phyloP scores from a whole-genome alignment of 1,140 invertebrate genomes.

The Hormaphis cornu region DNA sequence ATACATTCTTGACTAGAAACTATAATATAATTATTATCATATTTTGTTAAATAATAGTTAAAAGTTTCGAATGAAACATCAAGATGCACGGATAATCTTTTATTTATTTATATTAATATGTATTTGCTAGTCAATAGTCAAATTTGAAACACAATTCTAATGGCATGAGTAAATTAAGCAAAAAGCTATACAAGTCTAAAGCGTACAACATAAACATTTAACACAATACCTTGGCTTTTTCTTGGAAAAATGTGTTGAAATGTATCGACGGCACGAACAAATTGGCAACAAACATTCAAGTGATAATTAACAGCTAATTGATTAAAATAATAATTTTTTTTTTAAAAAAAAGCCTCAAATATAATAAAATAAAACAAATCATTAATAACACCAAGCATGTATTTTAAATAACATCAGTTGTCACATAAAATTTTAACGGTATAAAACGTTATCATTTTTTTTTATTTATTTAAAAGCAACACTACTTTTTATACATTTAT shows the following conservation, averaged over 20 bases:
- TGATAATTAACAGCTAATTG: background rate
- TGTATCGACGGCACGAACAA: conserved; percentile 13
- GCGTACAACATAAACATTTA: conserved; percentile 10
- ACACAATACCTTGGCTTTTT: conserved; percentile 28
- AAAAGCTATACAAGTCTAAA: background rate
- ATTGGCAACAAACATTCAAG: conserved; percentile 21
- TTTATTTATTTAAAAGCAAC: no score
- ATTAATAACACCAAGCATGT: background rate
- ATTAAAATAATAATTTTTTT: conserved; percentile 5
- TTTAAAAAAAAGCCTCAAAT: background rate
- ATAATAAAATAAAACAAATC: conserved; percentile 5
- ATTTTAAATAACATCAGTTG: background rate
- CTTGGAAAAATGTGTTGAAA: conserved; percentile 11
- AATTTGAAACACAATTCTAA: background rate
- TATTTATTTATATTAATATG: no score
- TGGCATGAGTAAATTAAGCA: background rate
- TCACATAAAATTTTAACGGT: background rate
- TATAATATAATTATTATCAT: no score
- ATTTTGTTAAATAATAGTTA: no score
- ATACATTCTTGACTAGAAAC: no score
- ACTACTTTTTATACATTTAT: no score
- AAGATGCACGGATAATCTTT: no score
- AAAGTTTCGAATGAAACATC: no score
- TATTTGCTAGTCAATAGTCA: no score
- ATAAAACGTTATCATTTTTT: no score